Evolutionary conservation across 2,797 vertebrate genomes (phyloP), one percentile per base, ranked within the genome.

Genomic region (Malurus splendens): DNA sequence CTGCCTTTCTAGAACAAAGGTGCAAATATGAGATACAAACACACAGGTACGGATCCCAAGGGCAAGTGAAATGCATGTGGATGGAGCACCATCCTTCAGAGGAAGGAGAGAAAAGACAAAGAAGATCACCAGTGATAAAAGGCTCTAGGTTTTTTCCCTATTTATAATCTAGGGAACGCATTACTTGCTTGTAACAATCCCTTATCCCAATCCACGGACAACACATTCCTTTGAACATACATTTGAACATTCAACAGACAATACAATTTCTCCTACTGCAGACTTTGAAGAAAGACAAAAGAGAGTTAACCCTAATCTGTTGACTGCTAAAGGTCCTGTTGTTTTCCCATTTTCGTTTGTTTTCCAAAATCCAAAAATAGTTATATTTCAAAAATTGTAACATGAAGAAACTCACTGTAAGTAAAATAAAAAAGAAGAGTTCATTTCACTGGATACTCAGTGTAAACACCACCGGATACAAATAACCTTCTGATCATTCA

Each of bases 21-120:
- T n/a, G 41, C 2, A 22, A 72, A 38, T 2, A 17, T 0, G 2
- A 6, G 1, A 47, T 3, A 39, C 1, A 33, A 39, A 71, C 24
- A 15, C 11, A 3, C 18, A 4, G 19, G 14, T 7, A 52, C 16
- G 36, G 32, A 48, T 19, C 64, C 30, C 23, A 48, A 32, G 20
- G 6, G 28, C 27, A 45, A 48, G 18, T 27, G 50, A 44, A 70
- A 41, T 3, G 12, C 0, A 0, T 2, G 3, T 10, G 57, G 54
- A 15, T 25, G 30, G n/a, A 54, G 27, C 10, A 17, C 33, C 56
- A 77, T 13, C 52, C 45, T 78, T 41, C n/a, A 65, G 30, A 90
- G 39, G 30, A 80, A 73, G 12, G 0, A 74, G 18, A 51, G 24
- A 59, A 33, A 86, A 83, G 27, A 64, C 5, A 25, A 73, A 82